These are phyloP conservation scores for Halotydeus destructor DNA, from an alignment of 1,140 invertebrate species.

Conservation along the genomic window DNA sequence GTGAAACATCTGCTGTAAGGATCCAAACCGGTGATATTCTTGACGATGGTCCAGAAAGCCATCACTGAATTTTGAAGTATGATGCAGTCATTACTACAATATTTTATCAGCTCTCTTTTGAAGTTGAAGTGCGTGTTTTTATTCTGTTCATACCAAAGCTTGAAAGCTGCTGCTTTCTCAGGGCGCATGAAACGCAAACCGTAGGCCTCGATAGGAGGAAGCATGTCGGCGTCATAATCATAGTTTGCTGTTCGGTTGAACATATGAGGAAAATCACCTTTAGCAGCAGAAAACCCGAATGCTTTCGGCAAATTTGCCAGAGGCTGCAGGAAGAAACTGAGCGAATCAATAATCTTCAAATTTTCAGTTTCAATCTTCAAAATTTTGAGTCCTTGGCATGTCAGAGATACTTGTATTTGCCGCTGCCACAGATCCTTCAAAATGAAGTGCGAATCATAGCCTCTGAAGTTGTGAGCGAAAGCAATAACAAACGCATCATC, in stretches of 20 bases:
- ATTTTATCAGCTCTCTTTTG: constrained; percentile 2
- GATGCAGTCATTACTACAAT: not conserved
- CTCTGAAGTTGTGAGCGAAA: constrained; percentile 4
- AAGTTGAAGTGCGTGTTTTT: not conserved
- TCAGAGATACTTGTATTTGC: not conserved
- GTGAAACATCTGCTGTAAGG: constrained; percentile 3
- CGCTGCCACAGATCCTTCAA: not conserved
- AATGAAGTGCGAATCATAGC: constrained; percentile 9
- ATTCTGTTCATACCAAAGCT: not conserved
- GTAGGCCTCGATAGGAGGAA: not conserved
- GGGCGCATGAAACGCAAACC: not conserved
- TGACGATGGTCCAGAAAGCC: not conserved
- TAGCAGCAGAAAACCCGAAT: constrained; percentile 4
- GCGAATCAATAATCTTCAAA: constrained; percentile 7
- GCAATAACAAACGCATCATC: not conserved
- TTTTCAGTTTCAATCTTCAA: not conserved
- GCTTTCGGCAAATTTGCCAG: constrained; percentile 1
- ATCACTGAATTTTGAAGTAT: not conserved
- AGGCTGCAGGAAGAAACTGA: constrained; percentile 2
- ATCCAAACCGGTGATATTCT: constrained; percentile 1
- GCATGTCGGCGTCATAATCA: not conserved
- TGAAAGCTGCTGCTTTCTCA: not conserved
- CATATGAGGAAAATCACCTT: constrained; percentile 9
- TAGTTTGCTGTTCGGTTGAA: constrained; percentile 3
- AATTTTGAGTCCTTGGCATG: constrained; percentile 4